Evolutionary conservation across 2,888 invertebrate genomes (phyloP).

Genomic region (Amphipyra berbera): DNA sequence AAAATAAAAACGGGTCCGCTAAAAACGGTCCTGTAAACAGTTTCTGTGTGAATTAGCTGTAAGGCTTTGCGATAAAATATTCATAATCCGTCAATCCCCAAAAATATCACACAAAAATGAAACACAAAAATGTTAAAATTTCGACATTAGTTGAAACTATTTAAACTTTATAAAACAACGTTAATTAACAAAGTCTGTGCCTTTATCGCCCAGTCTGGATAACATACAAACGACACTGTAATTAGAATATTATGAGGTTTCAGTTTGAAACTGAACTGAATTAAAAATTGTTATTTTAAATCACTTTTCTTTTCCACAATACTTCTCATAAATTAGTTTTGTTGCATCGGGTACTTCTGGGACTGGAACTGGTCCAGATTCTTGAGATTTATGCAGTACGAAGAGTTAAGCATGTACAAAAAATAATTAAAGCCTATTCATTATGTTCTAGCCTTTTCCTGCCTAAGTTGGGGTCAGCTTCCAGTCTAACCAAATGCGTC

Average conservation of each 20-base stretch:
- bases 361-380: no score
- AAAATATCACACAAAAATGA: constrained; percentile 6
- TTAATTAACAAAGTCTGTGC: constrained; percentile 51
- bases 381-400: no score
- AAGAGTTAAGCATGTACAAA: no score
- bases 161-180: constrained; percentile 26
- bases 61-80: background rate
- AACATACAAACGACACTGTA: constrained; percentile 19
- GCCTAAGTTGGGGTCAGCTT: no score
- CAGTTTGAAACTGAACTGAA: constrained; percentile 36
- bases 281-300: constrained; percentile 2
- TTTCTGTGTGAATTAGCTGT: no score
- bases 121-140: background rate
- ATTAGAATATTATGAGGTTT: constrained; percentile 38
- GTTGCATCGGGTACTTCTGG: no score
- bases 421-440: no score
- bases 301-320: constrained; percentile 15
- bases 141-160: constrained; percentile 19
- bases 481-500: no score
- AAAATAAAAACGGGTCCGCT: no score
- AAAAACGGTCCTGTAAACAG: no score
- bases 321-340: background rate
- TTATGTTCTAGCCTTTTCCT: no score
- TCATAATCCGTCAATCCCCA: background rate
- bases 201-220: constrained; percentile 21